Percentiles rank a stretch among this genome's conserved stretches.
Evolutionary conservation across 2,888 invertebrate species (phyloP).

Genomic region (Bhutanitis thaidina): DNA sequence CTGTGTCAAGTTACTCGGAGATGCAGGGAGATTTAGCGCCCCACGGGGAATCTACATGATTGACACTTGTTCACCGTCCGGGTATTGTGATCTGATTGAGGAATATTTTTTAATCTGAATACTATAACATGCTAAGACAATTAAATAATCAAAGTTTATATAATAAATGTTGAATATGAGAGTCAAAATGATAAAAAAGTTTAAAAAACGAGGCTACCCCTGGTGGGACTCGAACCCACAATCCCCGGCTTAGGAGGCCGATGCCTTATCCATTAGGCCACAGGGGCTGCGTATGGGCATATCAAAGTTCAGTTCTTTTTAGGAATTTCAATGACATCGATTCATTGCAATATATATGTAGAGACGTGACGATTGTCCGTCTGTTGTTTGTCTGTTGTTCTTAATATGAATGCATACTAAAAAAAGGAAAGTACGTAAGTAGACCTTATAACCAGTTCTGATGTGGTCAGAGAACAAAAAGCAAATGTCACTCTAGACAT

Average conservation of each 20-base stretch:
- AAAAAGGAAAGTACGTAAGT: too few relatives aligned
- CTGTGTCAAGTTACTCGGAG: constrained; percentile 26
- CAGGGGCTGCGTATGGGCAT: constrained; percentile 72
- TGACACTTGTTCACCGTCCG: not conserved
- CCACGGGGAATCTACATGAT: constrained; percentile 23
- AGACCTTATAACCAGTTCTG: too few relatives aligned
- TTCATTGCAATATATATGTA: too few relatives aligned
- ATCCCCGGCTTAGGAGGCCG: constrained; percentile 89
- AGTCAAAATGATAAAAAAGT: not conserved
- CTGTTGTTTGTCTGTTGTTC: too few relatives aligned
- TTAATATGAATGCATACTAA: too few relatives aligned
- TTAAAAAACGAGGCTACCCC: constrained; percentile 65
- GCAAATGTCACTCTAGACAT: too few relatives aligned
- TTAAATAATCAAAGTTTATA: too few relatives aligned
- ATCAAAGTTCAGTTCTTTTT: not conserved
- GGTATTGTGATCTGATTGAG: not conserved
- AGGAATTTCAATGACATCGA: too few relatives aligned
- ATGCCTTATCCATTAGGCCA: constrained; percentile 89
- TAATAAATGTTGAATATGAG: not conserved
- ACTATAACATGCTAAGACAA: too few relatives aligned
- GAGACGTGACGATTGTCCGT: too few relatives aligned
- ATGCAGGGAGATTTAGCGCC: constrained; percentile 28
- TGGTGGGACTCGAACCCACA: constrained; percentile 89
- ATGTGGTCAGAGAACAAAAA: too few relatives aligned
- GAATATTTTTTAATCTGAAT: too few relatives aligned